Conservation (phyloP, 2,888 invertebrate genomes). For the Meta bourneti region DNA sequence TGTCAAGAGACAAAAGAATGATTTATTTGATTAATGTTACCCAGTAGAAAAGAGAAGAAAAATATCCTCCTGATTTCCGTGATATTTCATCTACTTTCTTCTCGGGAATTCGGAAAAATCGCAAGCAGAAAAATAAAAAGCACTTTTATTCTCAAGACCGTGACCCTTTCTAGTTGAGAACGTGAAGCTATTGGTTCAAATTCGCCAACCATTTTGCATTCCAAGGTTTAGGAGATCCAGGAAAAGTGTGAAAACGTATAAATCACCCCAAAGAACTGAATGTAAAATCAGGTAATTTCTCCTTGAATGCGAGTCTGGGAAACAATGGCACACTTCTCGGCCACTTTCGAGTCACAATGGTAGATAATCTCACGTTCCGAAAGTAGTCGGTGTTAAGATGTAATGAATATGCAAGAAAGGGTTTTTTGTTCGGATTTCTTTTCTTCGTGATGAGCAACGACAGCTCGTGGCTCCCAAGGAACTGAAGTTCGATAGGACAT, state of each 20-base stretch:
- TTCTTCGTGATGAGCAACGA: background rate
- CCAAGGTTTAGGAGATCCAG: constrained; percentile 1
- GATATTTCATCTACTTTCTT: too few relatives aligned
- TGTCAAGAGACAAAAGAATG: too few relatives aligned
- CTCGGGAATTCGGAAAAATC: too few relatives aligned
- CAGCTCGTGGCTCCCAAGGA: background rate
- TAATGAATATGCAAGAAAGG: constrained; percentile 43
- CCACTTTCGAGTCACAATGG: constrained; percentile 18
- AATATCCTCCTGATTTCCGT: too few relatives aligned
- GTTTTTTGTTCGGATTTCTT: background rate
- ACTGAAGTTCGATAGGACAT: background rate
- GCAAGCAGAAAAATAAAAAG: background rate
- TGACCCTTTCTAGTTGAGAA: background rate
- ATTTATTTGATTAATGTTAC: too few relatives aligned
- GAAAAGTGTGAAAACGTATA: constrained; percentile 17
- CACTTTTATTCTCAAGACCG: background rate
- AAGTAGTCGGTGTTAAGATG: background rate
- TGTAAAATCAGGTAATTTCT: constrained; percentile 20
- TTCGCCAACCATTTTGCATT: background rate
- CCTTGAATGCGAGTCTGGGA: background rate
- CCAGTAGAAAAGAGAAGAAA: too few relatives aligned
- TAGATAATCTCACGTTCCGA: constrained; percentile 31
- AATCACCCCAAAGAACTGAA: constrained; percentile 13
- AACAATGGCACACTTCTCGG: constrained; percentile 13
- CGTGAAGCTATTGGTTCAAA: background rate